Evolutionary conservation across 1,140 invertebrate genomes (phyloP).

Genomic region (Penaeus vannamei): DNA sequence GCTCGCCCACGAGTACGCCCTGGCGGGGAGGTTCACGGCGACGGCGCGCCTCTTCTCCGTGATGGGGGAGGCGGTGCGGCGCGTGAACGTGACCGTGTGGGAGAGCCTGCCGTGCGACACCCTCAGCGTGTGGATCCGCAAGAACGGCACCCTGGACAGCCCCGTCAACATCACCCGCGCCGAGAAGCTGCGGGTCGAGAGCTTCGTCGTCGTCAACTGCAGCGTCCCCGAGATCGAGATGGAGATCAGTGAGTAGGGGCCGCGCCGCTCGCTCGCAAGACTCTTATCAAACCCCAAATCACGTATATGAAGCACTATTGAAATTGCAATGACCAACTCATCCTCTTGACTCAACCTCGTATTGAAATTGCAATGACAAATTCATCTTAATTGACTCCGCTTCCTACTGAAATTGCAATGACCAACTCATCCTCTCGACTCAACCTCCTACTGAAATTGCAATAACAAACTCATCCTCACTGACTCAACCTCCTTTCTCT

Average conservation of each 20-base stretch:
- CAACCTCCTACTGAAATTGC: too few species aligned
- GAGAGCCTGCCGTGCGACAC: constrained; percentile 55
- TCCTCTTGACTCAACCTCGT: too few species aligned
- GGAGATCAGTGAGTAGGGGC: constrained; percentile 39
- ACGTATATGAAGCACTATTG: too few species aligned
- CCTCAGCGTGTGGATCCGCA: constrained; percentile 28
- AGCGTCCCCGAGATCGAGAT: constrained; percentile 27
- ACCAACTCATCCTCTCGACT: too few species aligned
- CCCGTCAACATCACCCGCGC: constrained; percentile 52
- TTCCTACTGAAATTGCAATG: too few species aligned
- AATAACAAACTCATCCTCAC: too few species aligned
- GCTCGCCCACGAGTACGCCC: constrained; percentile 26
- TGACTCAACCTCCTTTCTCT: background rate
- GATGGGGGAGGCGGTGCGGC: constrained; percentile 10
- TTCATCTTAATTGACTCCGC: too few species aligned
- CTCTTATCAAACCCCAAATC: too few species aligned
- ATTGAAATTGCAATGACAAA: too few species aligned
- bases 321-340: too few species aligned
- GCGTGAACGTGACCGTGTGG: constrained; percentile 24
- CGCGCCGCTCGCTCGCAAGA: background rate
- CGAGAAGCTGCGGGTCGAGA: constrained; percentile 45
- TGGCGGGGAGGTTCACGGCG: constrained; percentile 2
- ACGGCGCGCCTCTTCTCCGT: constrained; percentile 39
- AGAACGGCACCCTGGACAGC: constrained; percentile 41
- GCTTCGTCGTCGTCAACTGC: constrained; percentile 48